A percentile compares a stretch with the other conserved stretches of the same genome.
Evolutionary conservation across 2,113 vertebrate genomes (phyloP).

Genomic region (Spheniscus mendiculus): DNA sequence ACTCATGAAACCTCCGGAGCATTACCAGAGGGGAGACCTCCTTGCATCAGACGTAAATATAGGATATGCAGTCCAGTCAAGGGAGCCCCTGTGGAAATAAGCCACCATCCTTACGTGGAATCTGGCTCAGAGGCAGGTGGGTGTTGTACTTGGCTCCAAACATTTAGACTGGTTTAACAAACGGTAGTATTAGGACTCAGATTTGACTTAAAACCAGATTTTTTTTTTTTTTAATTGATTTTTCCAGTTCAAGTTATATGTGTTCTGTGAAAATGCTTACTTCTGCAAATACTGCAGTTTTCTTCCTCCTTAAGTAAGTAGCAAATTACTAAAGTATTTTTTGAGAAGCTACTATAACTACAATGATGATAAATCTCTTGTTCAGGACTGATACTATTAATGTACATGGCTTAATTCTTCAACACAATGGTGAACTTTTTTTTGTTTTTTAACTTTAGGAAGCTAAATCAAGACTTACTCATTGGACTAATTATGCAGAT

Average conservation of each 20-base stretch:
- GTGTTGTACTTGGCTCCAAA: not conserved
- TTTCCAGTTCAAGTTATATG: not conserved
- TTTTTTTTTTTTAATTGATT: not conserved
- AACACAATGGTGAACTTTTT: not conserved
- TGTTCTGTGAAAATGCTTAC: not conserved
- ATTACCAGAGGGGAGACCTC: not conserved
- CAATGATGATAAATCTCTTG: not conserved
- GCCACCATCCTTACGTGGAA: not conserved
- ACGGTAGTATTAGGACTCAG: not conserved
- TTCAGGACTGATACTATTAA: not conserved
- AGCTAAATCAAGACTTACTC: not conserved
- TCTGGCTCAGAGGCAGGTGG: not conserved
- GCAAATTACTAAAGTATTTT: not conserved
- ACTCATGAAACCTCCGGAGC: not conserved
- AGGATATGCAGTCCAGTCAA: not conserved
- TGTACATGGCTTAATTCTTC: not conserved
- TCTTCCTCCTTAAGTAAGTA: not conserved
- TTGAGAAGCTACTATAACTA: not conserved
- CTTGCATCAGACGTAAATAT: accelerated
- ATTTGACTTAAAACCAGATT: not conserved
- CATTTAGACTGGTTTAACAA: not conserved
- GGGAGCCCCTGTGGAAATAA: not conserved
- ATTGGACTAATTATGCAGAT: not conserved
- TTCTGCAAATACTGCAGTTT: not conserved
- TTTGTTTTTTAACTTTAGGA: not conserved